These are phyloP conservation scores for Hermaeophaga mercurialis DNA, from an alignment of 2,888 invertebrate genomes.

Conservation along the genomic window DNA sequence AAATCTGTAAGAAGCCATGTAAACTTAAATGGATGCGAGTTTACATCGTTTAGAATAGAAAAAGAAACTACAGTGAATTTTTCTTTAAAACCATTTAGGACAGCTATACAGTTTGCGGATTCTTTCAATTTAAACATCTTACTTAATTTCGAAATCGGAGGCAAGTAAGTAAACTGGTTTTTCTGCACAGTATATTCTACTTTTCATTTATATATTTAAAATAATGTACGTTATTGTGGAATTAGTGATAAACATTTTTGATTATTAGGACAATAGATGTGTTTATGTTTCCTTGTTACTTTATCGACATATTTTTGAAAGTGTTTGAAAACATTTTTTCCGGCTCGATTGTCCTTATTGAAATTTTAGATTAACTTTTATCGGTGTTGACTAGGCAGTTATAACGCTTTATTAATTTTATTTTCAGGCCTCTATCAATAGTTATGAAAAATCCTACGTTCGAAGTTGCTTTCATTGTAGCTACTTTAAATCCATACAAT, in stretches of 20 bases:
- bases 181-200: no score
- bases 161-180: constrained; percentile 61
- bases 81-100: constrained; percentile 82
- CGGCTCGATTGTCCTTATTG: no score
- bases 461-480: constrained; percentile 80
- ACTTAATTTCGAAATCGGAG: constrained; percentile 77
- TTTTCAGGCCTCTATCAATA: constrained; percentile 72
- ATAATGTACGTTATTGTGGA: no score
- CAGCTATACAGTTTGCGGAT: constrained; percentile 81
- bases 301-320: no score
- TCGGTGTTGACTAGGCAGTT: no score
- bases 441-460: constrained; percentile 75
- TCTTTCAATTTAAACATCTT: constrained; percentile 69
- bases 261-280: no score
- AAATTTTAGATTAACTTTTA: no score
- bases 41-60: constrained; percentile 69
- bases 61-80: constrained; percentile 78
- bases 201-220: no score
- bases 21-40: constrained; percentile 73
- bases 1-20: constrained; percentile 65
- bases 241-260: no score
- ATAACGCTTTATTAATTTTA: no score
- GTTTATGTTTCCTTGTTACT: no score
- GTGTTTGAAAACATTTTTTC: no score
- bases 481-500: constrained; percentile 70